Evolutionary conservation across 2,113 vertebrate genomes (phyloP), one percentile per base, ranked within the genome.

Genomic region (Vombatus ursinus): DNA sequence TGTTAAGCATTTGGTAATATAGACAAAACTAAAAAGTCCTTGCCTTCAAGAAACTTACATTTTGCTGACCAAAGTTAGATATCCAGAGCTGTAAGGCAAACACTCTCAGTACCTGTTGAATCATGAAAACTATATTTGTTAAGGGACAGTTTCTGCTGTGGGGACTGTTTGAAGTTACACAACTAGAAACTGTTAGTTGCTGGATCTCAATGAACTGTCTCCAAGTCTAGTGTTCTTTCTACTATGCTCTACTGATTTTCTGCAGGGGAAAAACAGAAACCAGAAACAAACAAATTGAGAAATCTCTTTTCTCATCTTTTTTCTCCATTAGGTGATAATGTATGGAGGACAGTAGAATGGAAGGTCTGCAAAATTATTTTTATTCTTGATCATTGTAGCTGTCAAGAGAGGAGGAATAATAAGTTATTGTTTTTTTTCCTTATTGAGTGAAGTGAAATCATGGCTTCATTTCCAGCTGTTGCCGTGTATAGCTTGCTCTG

Each of bases 361-460:
- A 91, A 51, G 47, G n/a, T n/a, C 22, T 92, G n/a, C n/a, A 37
- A 3, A 26, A 50, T 3, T 52, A 19, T 50, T 94, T 92, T 94
- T 12, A 28, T 95, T 49, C 28, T 53, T 44, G 31, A 44, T 89
- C 54, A 31, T 47, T 90, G 91, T 96, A 92, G 91, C 51, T 96
- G 44, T 22, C n/a, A 37, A 44, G 50, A 92, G 94, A 90, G 37
- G 11, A 92, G 50, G 84, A 84, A 53, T 49, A 90, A 28, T 49
- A 94, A 91, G 37, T 47, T n/a, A n/a, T n/a, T n/a, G n/a, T 52
- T 96, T 90, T 90, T 57, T 93, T 84, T 50, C 23, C 90, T 97
- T 92, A 95, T 95, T 97, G 95, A 95, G 95, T 97, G n/a, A n/a
- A n/a, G n/a, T n/a, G 95, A 97, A 97, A 96, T 97, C 95, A 93